Conservation (phyloP, 2,113 vertebrate genomes). For the Ceratotherium simum region DNA sequence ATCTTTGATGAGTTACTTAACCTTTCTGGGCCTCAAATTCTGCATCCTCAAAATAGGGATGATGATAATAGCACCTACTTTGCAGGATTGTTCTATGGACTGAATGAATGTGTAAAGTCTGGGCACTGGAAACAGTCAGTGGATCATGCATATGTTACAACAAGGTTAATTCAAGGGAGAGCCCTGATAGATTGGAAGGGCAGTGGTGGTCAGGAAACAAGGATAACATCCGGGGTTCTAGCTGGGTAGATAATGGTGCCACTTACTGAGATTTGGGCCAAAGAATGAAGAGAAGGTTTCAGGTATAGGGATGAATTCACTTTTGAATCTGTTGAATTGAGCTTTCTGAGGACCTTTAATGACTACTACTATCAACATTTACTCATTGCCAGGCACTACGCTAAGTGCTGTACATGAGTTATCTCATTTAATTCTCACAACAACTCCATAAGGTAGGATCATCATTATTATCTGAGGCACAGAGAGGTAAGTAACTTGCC, state of each 20-base stretch:
- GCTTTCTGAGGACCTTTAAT: not conserved
- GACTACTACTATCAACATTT: not conserved
- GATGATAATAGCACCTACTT: not conserved
- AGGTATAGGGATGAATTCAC: not conserved
- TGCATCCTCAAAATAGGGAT: not conserved
- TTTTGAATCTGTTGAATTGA: not conserved
- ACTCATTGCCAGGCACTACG: not conserved
- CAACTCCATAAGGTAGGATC: not conserved
- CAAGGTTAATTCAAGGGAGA: not conserved
- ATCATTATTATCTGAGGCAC: not conserved
- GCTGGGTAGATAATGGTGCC: not conserved
- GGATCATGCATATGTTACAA: not conserved
- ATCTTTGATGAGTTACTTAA: not conserved
- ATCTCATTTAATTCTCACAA: not conserved
- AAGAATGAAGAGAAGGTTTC: not conserved
- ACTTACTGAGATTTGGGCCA: not conserved
- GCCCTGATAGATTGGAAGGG: not conserved
- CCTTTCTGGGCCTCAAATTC: conserved; percentile 28
- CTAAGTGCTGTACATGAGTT: not conserved
- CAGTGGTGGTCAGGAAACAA: not conserved
- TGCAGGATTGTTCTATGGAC: not conserved
- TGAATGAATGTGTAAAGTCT: not conserved
- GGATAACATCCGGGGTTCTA: not conserved
- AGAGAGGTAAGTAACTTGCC: not conserved
- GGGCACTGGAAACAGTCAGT: not conserved